phyloP scores from a whole-genome alignment of 2,888 invertebrate genomes.

The Tenthredo livida region DNA sequence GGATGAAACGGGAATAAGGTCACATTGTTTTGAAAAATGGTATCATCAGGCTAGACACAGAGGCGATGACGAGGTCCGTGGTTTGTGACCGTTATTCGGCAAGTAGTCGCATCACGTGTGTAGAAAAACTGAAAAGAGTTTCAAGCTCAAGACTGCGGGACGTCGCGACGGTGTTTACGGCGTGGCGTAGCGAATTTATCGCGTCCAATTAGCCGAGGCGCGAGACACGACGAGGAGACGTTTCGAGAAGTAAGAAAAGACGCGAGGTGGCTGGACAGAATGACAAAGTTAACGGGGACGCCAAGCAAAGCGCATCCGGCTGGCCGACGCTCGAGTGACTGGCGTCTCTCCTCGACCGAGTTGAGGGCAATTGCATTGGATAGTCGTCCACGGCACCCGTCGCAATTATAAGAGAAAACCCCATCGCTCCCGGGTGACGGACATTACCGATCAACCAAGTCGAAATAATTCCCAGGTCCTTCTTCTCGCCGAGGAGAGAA shows the following conservation, averaged over 20 bases:
- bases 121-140: not conserved
- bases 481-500: slow-evolving; percentile 25
- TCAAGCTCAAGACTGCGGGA: not conserved
- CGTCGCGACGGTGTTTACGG: slow-evolving; percentile 36
- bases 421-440: slow-evolving; percentile 44
- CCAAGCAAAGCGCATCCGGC: slow-evolving; percentile 64
- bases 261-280: slow-evolving; percentile 62
- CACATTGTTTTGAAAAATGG: not conserved
- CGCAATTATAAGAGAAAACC: slow-evolving; percentile 48
- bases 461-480: slow-evolving; percentile 39
- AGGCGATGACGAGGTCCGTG: not conserved
- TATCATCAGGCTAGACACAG: not conserved
- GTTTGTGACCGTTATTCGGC: slow-evolving; percentile 14
- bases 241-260: slow-evolving; percentile 59
- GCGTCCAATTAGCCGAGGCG: slow-evolving; percentile 71
- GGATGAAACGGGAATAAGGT: not conserved
- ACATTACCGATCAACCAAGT: slow-evolving; percentile 45
- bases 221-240: slow-evolving; percentile 58
- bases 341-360: slow-evolving; percentile 53
- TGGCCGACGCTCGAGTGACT: slow-evolving; percentile 59
- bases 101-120: not conserved
- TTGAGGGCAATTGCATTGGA: slow-evolving; percentile 43
- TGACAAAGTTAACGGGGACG: slow-evolving; percentile 73
- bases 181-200: slow-evolving; percentile 67
- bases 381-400: slow-evolving; percentile 14